Conservation (phyloP, 2,797 vertebrate genomes). For the Forpus xanthops region DNA sequence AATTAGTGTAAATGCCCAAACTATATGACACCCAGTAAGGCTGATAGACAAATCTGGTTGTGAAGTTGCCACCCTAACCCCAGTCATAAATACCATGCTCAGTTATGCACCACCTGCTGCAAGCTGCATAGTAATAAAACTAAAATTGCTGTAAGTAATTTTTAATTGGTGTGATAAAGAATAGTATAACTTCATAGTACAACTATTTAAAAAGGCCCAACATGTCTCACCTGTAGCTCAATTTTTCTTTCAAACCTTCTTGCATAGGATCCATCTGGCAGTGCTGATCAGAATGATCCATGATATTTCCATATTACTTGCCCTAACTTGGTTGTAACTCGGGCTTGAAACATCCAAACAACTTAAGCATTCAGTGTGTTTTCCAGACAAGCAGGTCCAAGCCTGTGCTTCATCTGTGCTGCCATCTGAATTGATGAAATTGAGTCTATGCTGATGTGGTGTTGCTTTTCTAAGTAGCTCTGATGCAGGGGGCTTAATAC, state of each 20-base stretch:
- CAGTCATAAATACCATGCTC: background rate
- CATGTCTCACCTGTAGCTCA: rapidly evolving
- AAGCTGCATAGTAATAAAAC: background rate
- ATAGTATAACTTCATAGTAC: background rate
- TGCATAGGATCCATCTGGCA: background rate
- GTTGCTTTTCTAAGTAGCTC: background rate
- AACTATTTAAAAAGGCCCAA: background rate
- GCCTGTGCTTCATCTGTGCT: rapidly evolving
- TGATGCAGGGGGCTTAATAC: background rate
- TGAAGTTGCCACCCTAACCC: background rate
- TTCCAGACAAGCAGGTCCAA: background rate
- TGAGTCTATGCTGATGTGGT: rapidly evolving
- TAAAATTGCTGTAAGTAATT: background rate
- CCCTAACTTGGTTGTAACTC: background rate
- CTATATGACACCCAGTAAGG: rapidly evolving
- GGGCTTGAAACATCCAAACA: background rate
- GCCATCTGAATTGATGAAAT: background rate
- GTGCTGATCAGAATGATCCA: background rate
- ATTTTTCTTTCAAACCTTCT: background rate
- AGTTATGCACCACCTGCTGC: background rate
- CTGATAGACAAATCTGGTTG: background rate
- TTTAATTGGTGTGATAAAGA: background rate
- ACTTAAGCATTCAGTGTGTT: rapidly evolving
- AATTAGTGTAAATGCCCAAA: background rate
- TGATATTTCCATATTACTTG: background rate